Evolutionary conservation across 2,888 invertebrate species (phyloP), one percentile per base, ranked within the genome.

Genomic region (Selenia dentaria): DNA sequence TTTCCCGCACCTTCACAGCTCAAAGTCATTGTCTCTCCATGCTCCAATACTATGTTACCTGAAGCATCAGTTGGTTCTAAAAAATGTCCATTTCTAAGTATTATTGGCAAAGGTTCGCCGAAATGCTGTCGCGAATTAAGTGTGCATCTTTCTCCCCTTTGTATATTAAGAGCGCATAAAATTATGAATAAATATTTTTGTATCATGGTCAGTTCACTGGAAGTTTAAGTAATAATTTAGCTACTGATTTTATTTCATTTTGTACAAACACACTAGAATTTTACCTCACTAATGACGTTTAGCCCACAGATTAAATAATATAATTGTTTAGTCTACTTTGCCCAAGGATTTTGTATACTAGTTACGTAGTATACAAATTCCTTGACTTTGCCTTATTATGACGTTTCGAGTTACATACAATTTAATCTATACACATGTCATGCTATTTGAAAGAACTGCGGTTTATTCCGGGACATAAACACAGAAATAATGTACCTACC

Each of bases 51-150:
- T 0, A 89, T 59, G 25, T 83, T 81, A 0, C 88, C 89, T 12
- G 55, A 43, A 1, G 42, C 52, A 38, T 86, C 84, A 6, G 68
- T 74, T 0, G 89, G 89, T 49, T 88, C 86, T 24, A 90, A 41
- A 2, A 87, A 69, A 25, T 37, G 57, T 0, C 71, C 80, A 34
- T 85, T 52, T 40, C 70, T 73, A 20, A 90, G 26, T 6, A 89
- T 72, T 0, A 87, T 57, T 0, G 89, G 89, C 1, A 82, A 64
- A 0, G 86, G 86, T 57, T 88, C 70, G 0, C 69, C 57, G 10
- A 90, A 89, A 52, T 89, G 69, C 5, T 56, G 46, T 11, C 86
- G 62, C 0, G 77, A 63, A 28, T 87, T 79, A 0, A 90, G 53
- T 11, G 51, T 58, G 40, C 89, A 90, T 57, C 67, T 67, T 18